Evolutionary conservation across 2,113 vertebrate species (phyloP).

Genomic region (Scartelaos histophorus): DNA sequence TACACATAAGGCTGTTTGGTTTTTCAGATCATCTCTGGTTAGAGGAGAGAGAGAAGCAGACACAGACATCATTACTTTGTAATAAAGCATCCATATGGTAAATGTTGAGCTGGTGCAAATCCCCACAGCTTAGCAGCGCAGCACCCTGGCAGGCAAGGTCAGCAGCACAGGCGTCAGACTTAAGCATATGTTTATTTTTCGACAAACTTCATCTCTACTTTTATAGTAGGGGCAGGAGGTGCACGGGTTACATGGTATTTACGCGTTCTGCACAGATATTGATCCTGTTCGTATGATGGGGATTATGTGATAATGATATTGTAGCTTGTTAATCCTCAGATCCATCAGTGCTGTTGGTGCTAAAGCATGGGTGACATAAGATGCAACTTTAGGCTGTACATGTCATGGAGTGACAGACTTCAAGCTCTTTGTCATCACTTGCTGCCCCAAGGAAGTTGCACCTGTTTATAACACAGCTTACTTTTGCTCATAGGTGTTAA

Average conservation of each 20-base stretch:
- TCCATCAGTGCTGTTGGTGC: neutral
- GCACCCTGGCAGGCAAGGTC: constrained; percentile 82
- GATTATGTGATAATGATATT: constrained; percentile 7
- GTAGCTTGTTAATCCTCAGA: neutral
- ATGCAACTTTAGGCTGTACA: neutral
- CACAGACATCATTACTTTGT: constrained; percentile 82
- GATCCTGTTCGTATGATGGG: neutral
- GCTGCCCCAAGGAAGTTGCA: neutral
- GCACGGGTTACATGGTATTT: neutral
- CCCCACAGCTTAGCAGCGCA: constrained; percentile 83
- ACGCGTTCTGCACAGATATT: neutral
- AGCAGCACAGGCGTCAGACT: constrained; percentile 80
- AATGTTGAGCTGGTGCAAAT: constrained; percentile 88
- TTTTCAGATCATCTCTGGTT: constrained; percentile 84
- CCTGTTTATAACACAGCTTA: neutral
- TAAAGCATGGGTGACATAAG: neutral
- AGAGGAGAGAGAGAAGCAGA: constrained; percentile 37
- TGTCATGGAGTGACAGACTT: neutral
- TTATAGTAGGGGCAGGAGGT: constrained; percentile 30
- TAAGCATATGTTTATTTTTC: constrained; percentile 81
- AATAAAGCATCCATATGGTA: constrained; percentile 91
- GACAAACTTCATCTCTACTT: constrained; percentile 45
- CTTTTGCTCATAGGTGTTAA: neutral
- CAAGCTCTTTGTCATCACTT: neutral
- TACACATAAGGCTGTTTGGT: constrained; percentile 76